phyloP scores from a whole-genome alignment of 1,140 invertebrate species.

The Dufourea novaeangliae region DNA sequence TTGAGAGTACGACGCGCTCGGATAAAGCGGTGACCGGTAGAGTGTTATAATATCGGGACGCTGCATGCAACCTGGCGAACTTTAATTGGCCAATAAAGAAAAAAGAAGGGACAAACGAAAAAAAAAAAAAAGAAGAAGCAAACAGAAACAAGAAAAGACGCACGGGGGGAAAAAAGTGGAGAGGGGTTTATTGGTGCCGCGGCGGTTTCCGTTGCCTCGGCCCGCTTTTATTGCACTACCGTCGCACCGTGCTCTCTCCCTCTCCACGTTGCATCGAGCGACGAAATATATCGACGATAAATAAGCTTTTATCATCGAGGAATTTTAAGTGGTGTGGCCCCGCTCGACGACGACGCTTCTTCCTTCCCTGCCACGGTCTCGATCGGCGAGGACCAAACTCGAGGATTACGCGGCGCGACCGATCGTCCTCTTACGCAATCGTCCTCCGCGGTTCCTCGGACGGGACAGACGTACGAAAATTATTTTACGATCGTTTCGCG shows the following conservation, averaged over 20 bases:
- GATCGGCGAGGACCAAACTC: too few species aligned
- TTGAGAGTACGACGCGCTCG: conserved; percentile 20
- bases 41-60: conserved; percentile 48
- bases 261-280: conserved; percentile 27
- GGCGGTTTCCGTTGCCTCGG: conserved; percentile 11
- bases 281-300: conserved; percentile 65
- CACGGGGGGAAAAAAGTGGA: background rate
- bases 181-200: conserved; percentile 2
- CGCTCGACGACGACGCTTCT: background rate
- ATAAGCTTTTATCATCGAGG: conserved; percentile 61
- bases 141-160: too few species aligned
- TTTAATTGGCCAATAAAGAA: conserved; percentile 64
- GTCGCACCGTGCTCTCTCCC: conserved; percentile 29
- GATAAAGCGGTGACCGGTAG: conserved; percentile 16
- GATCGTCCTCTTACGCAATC: conserved; percentile 17
- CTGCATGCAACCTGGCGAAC: conserved; percentile 36
- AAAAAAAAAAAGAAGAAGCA: background rate
- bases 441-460: background rate
- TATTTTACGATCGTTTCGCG: conserved; percentile 33
- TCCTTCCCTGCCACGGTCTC: background rate
- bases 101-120: background rate
- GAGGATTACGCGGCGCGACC: background rate
- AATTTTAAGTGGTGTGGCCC: conserved; percentile 60
- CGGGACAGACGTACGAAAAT: background rate
- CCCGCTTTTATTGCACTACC: conserved; percentile 58